Base-by-base conservation (phyloP, 2,113 vertebrate species). In the Euleptes europaea region DNA sequence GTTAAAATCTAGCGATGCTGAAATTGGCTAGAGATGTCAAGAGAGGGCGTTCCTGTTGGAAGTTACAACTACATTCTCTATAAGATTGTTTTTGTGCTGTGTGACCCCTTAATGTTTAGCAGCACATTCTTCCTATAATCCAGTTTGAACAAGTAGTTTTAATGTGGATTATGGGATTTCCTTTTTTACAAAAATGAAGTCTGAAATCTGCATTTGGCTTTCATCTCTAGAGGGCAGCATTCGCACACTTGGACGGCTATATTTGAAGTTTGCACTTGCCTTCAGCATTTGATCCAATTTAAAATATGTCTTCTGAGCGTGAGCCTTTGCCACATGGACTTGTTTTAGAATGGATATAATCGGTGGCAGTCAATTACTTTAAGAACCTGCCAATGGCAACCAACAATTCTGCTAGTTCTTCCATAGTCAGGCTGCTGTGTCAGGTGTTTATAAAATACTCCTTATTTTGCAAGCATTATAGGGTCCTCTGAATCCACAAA, bases 191-290 rank as follows among this genome's bases (percentile, higher is more conserved):
- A 0, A 78, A 60, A 5, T 11, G 31, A 14, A 49, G 28, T 63
- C 3, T 14, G 26, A 5, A 73, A 31, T 85, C 3, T 0, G 2
- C 40, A 28, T 44, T 88, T 73, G 57, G 1, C 11, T 86, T 12
- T 15, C 80, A 60, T 88, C 94, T 85, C 80, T 91, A 93, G 94
- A 81, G 93, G 94, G 94, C 94, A 94, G 88, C 73, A 82, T 85
- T 93, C 51, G 49, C 82, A 54, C 86, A 54, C 23, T 71, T 77
- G 79, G 21, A 38, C 11, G n/a, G 40, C 47, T 42, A 1, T 17
- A 1, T 1, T 2, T 17, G 2, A 14, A 70, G 0, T 8, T 3
- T 76, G 35, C 80, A 5, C 76, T 84, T 40, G 1, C 67, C 0
- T 0, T 0, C 35, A n/a, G 2, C 57, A 1, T 2, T 13, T 47